phyloP scores from a whole-genome alignment of 2,888 invertebrate species.

The Sepiola atlantica region DNA sequence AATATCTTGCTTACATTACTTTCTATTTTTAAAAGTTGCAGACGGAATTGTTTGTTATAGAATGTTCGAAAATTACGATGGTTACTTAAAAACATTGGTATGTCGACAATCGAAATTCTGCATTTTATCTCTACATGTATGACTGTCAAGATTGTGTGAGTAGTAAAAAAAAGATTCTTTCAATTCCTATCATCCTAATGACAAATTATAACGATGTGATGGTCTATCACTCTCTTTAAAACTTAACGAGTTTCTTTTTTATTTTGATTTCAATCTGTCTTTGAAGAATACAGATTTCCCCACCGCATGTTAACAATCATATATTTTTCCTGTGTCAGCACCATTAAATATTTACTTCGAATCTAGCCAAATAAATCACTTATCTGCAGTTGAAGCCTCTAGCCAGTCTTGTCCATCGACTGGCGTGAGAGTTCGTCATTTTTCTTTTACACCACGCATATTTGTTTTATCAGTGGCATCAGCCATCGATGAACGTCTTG shows the following conservation, averaged over 20 bases:
- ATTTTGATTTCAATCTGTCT: background rate
- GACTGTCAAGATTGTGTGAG: no score
- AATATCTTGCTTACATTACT: no score
- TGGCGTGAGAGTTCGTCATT: background rate
- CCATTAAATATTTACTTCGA: background rate
- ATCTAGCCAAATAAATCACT: slow-evolving; percentile 19
- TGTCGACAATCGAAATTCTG: no score
- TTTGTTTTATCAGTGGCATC: slow-evolving; percentile 23
- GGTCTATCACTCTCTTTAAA: no score
- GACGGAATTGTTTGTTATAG: no score
- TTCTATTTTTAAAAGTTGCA: no score
- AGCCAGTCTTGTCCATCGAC: background rate
- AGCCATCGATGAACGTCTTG: background rate
- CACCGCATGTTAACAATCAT: background rate
- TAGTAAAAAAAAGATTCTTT: background rate
- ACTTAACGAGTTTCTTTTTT: background rate
- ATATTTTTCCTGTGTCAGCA: background rate
- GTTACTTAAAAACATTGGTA: no score
- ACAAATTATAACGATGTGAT: no score
- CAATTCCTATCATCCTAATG: no score
- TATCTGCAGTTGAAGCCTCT: background rate
- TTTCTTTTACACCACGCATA: background rate
- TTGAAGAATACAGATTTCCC: background rate
- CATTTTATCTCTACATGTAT: no score
- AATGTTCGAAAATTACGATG: no score